Conservation (phyloP, 1,140 invertebrate species). For the Meloidogyne hapla region DNA sequence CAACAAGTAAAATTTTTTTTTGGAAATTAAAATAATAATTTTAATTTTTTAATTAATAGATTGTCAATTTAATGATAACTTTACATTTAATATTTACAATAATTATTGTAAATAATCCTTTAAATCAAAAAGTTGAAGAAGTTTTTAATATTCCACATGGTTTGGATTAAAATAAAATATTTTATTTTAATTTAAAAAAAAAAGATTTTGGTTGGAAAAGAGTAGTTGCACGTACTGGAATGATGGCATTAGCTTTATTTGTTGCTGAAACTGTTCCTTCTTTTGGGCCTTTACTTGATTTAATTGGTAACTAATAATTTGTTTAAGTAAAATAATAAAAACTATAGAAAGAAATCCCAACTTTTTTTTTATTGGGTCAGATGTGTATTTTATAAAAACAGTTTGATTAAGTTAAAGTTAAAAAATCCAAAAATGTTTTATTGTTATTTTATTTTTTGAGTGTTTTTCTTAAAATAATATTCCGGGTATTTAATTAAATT, state of each 20-base stretch:
- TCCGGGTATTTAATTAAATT: too few species aligned
- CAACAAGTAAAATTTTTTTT: conserved; percentile 49
- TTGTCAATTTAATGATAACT: conserved; percentile 61
- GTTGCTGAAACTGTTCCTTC: conserved; percentile 79
- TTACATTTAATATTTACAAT: conserved; percentile 61
- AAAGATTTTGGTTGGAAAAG: conserved; percentile 79
- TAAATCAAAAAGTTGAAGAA: conserved; percentile 63
- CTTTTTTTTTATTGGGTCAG: too few species aligned
- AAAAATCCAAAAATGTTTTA: too few species aligned
- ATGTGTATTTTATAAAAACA: too few species aligned
- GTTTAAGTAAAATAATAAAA: too few species aligned
- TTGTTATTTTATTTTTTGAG: too few species aligned
- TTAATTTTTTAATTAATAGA: not conserved
- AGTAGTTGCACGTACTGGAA: conserved; percentile 73
- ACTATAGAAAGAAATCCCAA: too few species aligned
- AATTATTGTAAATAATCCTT: conserved; percentile 58
- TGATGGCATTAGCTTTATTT: conserved; percentile 75
- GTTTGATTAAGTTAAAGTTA: too few species aligned
- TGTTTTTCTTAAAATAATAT: too few species aligned
- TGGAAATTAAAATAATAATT: too few species aligned
- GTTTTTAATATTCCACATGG: conserved; percentile 58
- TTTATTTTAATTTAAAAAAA: conserved; percentile 52
- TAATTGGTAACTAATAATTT: conserved; percentile 76
- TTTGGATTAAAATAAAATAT: conserved; percentile 19
- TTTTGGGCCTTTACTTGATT: conserved; percentile 82